Conservation (phyloP, 1,140 invertebrate genomes). For the Tetramorium simillimum region DNA sequence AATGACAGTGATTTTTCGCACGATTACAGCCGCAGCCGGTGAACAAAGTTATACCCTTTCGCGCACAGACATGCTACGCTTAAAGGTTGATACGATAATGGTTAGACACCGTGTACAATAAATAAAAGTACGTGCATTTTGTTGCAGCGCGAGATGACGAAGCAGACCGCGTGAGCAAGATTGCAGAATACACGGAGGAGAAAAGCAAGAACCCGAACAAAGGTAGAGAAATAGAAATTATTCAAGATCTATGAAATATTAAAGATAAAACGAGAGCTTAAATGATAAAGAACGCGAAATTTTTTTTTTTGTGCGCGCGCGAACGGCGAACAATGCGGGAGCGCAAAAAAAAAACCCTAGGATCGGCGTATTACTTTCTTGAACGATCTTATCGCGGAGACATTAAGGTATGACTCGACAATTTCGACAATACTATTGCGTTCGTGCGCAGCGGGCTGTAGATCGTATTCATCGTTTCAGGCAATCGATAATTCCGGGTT, state of each 20-base stretch:
- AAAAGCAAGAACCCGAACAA: constrained; percentile 73
- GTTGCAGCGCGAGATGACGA: constrained; percentile 69
- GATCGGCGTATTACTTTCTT: constrained; percentile 41
- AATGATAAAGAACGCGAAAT: neutral
- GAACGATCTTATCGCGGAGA: constrained; percentile 45
- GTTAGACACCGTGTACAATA: constrained; percentile 18
- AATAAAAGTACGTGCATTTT: constrained; percentile 36
- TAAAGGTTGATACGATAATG: constrained; percentile 31
- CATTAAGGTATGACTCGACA: constrained; percentile 51
- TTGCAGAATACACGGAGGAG: constrained; percentile 53
- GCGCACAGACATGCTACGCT: neutral
- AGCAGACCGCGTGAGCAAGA: constrained; percentile 65
- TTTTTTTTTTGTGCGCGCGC: neutral
- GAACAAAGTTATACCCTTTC: constrained; percentile 5
- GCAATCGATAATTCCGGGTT: constrained; percentile 38
- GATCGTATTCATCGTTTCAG: constrained; percentile 11
- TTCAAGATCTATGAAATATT: neutral
- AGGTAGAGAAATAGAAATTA: constrained; percentile 61
- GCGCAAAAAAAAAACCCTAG: neutral
- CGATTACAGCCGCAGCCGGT: neutral
- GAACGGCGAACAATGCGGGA: constrained; percentile 26
- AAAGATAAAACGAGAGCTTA: neutral
- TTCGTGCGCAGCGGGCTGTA: neutral
- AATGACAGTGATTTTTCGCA: constrained; percentile 27
- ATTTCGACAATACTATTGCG: constrained; percentile 39